Percentiles rank a stretch among this genome's conserved stretches.
Conservation (phyloP, 2,113 vertebrate species). For the Hoplias malabaricus region DNA sequence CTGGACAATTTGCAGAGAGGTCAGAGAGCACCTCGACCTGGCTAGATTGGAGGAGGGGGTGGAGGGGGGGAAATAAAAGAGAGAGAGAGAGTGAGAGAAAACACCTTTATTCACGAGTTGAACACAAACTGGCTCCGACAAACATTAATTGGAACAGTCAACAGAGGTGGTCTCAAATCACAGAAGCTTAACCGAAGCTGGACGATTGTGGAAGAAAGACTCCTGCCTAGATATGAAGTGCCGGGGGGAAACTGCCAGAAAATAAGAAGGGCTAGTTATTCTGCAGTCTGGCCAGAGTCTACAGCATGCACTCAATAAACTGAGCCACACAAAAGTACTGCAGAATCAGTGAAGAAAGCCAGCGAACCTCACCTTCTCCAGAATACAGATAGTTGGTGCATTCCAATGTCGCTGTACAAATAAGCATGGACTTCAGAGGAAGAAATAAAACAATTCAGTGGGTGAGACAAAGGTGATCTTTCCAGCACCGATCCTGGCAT, state of each 20-base stretch:
- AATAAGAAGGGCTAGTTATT: background rate
- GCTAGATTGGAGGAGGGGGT: background rate
- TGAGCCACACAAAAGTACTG: conserved; percentile 16
- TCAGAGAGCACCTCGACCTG: conserved; percentile 39
- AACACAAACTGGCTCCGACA: conserved; percentile 27
- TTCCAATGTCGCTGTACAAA: conserved; percentile 20
- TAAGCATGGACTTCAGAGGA: background rate
- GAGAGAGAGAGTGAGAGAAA: background rate
- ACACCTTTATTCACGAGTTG: conserved; percentile 27
- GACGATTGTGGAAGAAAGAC: conserved; percentile 8
- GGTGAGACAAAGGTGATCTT: background rate
- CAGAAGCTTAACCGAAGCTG: background rate
- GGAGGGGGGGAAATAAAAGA: background rate
- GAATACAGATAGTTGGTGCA: background rate
- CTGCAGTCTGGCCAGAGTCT: background rate
- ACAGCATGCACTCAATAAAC: conserved; percentile 10
- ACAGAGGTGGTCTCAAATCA: conserved; percentile 14
- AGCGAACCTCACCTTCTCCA: background rate
- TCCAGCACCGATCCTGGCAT: background rate
- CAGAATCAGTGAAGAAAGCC: conserved; percentile 19
- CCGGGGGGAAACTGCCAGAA: conserved; percentile 16
- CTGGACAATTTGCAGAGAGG: conserved; percentile 37
- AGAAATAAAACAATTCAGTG: background rate
- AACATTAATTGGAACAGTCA: conserved; percentile 27
- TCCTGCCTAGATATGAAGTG: background rate